A percentile compares a stretch with the other conserved stretches of the same genome.
These are phyloP conservation scores for Mamestra configurata DNA, from an alignment of 1,140 invertebrate species.

Conservation along the genomic window DNA sequence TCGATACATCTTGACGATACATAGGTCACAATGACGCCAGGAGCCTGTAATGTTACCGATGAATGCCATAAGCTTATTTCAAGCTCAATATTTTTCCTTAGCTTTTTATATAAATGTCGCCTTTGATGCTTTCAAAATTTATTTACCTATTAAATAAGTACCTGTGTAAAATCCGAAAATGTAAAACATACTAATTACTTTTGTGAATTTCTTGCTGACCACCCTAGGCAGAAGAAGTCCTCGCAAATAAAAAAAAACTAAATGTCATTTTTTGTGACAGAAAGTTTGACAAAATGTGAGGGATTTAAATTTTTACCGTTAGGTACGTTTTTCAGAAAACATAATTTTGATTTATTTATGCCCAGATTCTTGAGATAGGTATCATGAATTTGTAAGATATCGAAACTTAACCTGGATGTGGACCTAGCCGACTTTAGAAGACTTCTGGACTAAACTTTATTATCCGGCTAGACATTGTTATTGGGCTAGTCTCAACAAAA, in stretches of 20 bases:
- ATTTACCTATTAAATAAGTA: slow-evolving; percentile 34
- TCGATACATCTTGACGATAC: slow-evolving; percentile 34
- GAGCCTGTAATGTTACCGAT: slow-evolving; percentile 47
- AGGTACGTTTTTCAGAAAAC: background rate
- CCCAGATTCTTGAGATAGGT: slow-evolving; percentile 21
- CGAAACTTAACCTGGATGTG: background rate
- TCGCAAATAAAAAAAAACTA: slow-evolving; percentile 20
- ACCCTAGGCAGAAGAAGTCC: background rate
- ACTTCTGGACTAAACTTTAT: no score
- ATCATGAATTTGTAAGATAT: slow-evolving; percentile 17
- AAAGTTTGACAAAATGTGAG: slow-evolving; percentile 3
- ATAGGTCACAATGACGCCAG: slow-evolving; percentile 14
- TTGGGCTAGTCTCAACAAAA: background rate
- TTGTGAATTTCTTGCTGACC: slow-evolving; percentile 38
- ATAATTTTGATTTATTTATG: background rate
- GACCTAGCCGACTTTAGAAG: slow-evolving; percentile 21
- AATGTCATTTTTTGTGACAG: slow-evolving; percentile 29
- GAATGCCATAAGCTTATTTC: slow-evolving; percentile 49
- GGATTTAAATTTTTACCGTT: slow-evolving; percentile 22
- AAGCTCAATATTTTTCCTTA: slow-evolving; percentile 42
- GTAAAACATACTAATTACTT: slow-evolving; percentile 8
- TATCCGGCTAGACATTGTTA: background rate
- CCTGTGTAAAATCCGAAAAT: slow-evolving; percentile 35
- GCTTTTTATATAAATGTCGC: slow-evolving; percentile 45
- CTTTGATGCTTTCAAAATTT: slow-evolving; percentile 44